Percentiles rank a stretch among this genome's conserved stretches.
Evolutionary conservation across 2,113 vertebrate genomes (phyloP).

Genomic region (Vidua chalybeata): DNA sequence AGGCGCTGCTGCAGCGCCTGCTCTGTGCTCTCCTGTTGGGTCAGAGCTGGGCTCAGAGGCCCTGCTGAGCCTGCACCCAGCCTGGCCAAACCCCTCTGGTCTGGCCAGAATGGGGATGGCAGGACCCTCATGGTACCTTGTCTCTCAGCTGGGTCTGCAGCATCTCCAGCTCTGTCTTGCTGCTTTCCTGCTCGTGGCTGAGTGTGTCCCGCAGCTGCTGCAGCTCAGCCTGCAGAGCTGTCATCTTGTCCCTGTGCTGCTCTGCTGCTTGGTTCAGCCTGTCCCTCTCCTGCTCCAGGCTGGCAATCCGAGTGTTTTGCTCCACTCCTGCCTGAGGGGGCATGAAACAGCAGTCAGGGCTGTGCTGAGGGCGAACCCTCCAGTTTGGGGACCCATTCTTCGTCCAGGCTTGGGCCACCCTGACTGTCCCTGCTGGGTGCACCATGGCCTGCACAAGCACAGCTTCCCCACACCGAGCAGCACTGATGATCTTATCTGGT

Average conservation of each 20-base stretch:
- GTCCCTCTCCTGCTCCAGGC: conserved; percentile 78
- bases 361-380: rapidly evolving
- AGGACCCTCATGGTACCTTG: conserved; percentile 66
- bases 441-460: rapidly evolving
- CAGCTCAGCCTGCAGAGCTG: conserved; percentile 68
- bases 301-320: conserved; percentile 64
- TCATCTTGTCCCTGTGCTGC: conserved; percentile 72
- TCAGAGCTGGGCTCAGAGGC: rapidly evolving
- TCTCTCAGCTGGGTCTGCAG: conserved; percentile 81
- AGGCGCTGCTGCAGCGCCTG: conserved; percentile 72
- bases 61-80: rapidly evolving
- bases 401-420: not conserved
- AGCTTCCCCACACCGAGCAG: not conserved
- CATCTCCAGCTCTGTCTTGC: conserved; percentile 72
- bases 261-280: conserved; percentile 64
- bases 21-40: conserved; percentile 79
- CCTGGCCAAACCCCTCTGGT: rapidly evolving
- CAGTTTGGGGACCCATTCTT: not conserved
- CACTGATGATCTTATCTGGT: not conserved
- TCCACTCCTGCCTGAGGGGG: conserved; percentile 68
- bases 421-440: rapidly evolving
- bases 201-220: conserved; percentile 73
- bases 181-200: conserved; percentile 72
- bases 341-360: rapidly evolving
- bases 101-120: rapidly evolving